A percentile compares a stretch with the other conserved stretches of the same genome.
These are phyloP conservation scores for Anoplius nigerrimus DNA, from an alignment of 2,888 invertebrate genomes.

Conservation along the genomic window DNA sequence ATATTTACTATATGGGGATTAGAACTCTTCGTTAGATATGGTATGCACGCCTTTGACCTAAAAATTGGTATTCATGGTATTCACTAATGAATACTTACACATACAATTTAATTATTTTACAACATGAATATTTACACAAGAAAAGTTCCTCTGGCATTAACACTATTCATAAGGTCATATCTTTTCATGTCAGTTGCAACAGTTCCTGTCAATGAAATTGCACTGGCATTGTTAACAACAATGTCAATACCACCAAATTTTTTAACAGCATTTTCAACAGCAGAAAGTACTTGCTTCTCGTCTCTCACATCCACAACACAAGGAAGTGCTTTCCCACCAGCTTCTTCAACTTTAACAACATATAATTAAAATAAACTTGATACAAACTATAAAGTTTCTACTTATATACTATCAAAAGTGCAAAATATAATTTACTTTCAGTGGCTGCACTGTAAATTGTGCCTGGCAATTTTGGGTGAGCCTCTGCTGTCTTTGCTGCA, in stretches of 20 bases:
- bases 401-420: too few species aligned
- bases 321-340: constrained; percentile 90
- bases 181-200: constrained; percentile 93
- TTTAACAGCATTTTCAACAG: constrained; percentile 85
- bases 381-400: constrained; percentile 12
- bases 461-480: constrained; percentile 93
- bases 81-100: background rate
- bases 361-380: constrained; percentile 14
- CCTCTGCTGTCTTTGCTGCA: constrained; percentile 93
- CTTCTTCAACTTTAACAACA: constrained; percentile 83
- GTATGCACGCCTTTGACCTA: constrained; percentile 93
- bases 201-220: constrained; percentile 91
- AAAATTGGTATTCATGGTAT: constrained; percentile 3
- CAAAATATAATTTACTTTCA: constrained; percentile 82
- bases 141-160: constrained; percentile 97
- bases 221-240: constrained; percentile 96
- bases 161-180: constrained; percentile 96
- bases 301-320: constrained; percentile 92
- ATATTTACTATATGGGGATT: constrained; percentile 97
- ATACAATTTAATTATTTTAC: background rate
- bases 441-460: constrained; percentile 94
- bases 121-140: constrained; percentile 82
- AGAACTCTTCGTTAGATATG: constrained; percentile 88
- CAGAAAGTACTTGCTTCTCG: constrained; percentile 84
- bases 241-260: constrained; percentile 98